phyloP scores from a whole-genome alignment of 2,113 vertebrate genomes.

The Peromyscus californicus region DNA sequence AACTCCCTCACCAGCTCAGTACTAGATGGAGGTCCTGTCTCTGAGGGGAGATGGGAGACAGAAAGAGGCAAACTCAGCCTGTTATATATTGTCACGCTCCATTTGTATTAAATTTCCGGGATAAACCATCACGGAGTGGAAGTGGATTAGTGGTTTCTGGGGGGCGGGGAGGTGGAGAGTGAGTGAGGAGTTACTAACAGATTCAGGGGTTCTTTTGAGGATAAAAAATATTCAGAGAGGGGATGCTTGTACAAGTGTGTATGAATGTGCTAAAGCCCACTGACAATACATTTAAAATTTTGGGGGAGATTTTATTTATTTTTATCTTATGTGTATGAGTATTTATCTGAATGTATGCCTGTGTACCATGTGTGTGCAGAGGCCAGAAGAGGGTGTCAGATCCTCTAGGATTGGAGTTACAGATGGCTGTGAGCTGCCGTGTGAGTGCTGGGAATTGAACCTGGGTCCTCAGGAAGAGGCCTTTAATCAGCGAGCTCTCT shows the following conservation, averaged over 20 bases:
- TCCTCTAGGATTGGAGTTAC: not conserved
- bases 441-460: not conserved
- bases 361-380: not conserved
- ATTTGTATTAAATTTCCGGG: slow-evolving; percentile 5
- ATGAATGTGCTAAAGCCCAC: not conserved
- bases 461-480: not conserved
- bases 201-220: not conserved
- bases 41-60: not conserved
- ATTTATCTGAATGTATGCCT: not conserved
- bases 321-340: not conserved
- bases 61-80: not conserved
- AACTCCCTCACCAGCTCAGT: not conserved
- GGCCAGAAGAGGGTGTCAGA: not conserved
- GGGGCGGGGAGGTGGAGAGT: not conserved
- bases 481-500: not conserved
- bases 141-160: not conserved
- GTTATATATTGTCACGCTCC: not conserved
- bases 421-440: not conserved
- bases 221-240: not conserved
- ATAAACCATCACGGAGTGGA: not conserved
- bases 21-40: not conserved
- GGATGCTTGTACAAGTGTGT: not conserved
- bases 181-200: not conserved
- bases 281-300: not conserved
- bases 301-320: not conserved